Percentiles rank a stretch among this genome's conserved stretches.
Conservation (phyloP, 53 echinoderm and acorn worm genomes). For the Astropecten irregularis region DNA sequence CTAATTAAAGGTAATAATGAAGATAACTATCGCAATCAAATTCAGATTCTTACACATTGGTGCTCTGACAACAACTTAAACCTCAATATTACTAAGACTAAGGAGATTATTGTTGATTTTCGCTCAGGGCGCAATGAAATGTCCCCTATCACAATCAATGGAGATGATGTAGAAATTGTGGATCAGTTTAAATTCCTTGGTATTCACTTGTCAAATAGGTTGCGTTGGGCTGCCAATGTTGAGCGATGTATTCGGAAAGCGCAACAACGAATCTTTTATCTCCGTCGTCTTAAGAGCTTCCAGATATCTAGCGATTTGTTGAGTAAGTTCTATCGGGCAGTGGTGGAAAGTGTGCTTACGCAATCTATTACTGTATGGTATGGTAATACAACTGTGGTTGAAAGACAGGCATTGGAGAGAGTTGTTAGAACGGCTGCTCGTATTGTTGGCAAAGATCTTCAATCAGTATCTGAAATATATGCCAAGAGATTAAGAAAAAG, state of each 20-base stretch:
- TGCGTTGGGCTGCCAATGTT: neutral
- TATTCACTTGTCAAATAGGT: too few species aligned
- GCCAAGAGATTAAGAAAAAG: too few species aligned
- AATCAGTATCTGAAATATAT: too few species aligned
- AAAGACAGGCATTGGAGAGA: neutral
- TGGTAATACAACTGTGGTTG: neutral
- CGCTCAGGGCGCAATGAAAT: neutral
- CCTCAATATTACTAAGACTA: neutral
- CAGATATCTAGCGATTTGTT: neutral
- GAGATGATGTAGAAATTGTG: too few species aligned
- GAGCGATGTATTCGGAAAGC: neutral
- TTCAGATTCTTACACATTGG: too few species aligned
- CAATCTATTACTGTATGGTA: conserved; percentile 8
- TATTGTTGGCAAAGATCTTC: too few species aligned
- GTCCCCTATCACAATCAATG: too few species aligned
- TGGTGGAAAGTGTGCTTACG: conserved; percentile 17
- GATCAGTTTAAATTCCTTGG: too few species aligned
- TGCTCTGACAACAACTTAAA: too few species aligned
- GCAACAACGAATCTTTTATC: conserved; percentile 6
- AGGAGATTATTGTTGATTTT: neutral
- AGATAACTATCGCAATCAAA: neutral
- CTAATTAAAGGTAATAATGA: conserved; percentile 10
- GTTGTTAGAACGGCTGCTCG: neutral
- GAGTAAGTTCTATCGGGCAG: neutral
- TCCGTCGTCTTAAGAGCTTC: neutral